Base-by-base conservation (phyloP, 2,888 invertebrate species). In the Chalcis sispes region DNA sequence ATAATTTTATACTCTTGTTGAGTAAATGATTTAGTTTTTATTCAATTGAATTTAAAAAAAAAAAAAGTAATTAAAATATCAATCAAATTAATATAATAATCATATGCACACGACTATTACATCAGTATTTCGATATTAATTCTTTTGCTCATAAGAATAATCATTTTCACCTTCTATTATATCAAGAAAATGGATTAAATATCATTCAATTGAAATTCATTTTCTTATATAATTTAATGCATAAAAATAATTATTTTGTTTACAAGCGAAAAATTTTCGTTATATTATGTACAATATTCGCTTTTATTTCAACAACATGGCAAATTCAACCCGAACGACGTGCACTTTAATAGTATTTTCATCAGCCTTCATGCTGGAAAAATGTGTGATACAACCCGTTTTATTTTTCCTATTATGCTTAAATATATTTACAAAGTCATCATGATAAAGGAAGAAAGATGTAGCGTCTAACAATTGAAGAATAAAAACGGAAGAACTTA, bases 361-460 rank as follows among this genome's bases (percentile, higher is more conserved):
- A 61, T 54, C 54, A 62, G 61, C 69, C 54, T 56, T 69, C 40
- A 48, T 20, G 8, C 66, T 74, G 32, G 23, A 59, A 74, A 65
- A 56, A 62, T 32, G 62, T 32, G 62, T 62, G 20, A 32, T 29
- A 62, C 46, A 72, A 54, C 50, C 29, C 42, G 23, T 27, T 59
- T 71, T 52, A 18, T 27, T n/a, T 27, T 27, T 36, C 8, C 25
- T 72, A 29, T 23, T 13, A 8, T 23, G 54, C 62, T 25, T 54
- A 62, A 46, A 42, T 42, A 50, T n/a, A 64, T 72, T 72, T 72
- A 62, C 71, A 72, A 71, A 71, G 54, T 70, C 70, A 70, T 40
- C 70, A 40, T 18, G 58, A 29, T n/a, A 20, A 23, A 69, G 20
- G 58, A 69, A 46, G 18, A 69, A 29, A 29, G 46, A 40, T 50